Evolutionary conservation across 2,113 vertebrate genomes (phyloP).

Genomic region (Anser brachyrhynchus): DNA sequence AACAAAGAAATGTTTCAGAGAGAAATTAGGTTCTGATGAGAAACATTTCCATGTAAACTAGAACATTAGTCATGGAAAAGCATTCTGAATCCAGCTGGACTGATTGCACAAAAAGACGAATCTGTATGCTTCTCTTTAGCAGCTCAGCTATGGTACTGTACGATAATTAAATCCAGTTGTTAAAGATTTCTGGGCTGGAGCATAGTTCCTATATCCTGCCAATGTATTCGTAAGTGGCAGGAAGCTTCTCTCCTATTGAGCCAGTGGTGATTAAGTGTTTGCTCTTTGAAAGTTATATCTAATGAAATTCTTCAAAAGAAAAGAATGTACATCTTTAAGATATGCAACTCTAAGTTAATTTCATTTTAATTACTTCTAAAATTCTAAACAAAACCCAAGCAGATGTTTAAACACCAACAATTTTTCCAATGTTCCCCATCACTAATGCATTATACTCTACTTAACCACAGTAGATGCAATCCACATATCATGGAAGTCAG

Average conservation of each 20-base stretch:
- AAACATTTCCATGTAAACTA: constrained; percentile 33
- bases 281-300: constrained; percentile 3
- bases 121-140: constrained; percentile 17
- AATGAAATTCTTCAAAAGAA: constrained; percentile 7
- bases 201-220: constrained; percentile 4
- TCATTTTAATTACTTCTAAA: constrained; percentile 43
- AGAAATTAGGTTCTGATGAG: constrained; percentile 21
- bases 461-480: neutral
- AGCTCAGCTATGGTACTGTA: constrained; percentile 43
- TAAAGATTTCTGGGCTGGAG: constrained; percentile 51
- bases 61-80: constrained; percentile 40
- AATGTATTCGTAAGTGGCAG: constrained; percentile 1
- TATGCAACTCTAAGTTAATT: neutral
- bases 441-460: neutral
- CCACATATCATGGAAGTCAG: neutral
- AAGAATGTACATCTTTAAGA: constrained; percentile 20
- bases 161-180: constrained; percentile 60
- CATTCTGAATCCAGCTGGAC: constrained; percentile 53
- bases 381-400: constrained; percentile 48
- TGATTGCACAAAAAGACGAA: constrained; percentile 31
- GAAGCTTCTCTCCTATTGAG: constrained; percentile 23
- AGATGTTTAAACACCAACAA: constrained; percentile 32
- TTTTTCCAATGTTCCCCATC: neutral
- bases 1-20: constrained; percentile 52
- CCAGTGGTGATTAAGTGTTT: neutral